phyloP scores from a whole-genome alignment of 2,888 invertebrate species.

The Eristalis pertinax region DNA sequence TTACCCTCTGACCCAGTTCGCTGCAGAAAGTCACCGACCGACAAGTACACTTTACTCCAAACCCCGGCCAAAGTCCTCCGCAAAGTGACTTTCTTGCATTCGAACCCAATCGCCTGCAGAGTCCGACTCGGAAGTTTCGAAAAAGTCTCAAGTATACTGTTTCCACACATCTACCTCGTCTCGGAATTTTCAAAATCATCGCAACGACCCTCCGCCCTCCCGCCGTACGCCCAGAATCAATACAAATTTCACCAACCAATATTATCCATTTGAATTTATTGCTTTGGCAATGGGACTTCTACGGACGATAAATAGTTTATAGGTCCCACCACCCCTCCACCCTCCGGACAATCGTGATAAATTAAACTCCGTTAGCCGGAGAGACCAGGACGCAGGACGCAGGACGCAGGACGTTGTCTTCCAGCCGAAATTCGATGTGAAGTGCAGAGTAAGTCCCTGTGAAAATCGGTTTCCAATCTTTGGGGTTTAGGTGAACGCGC shows the following conservation, averaged over 20 bases:
- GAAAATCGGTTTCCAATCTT: conserved; percentile 37
- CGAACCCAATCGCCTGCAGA: background rate
- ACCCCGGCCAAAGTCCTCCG: background rate
- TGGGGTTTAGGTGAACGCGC: conserved; percentile 21
- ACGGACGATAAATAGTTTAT: conserved; percentile 69
- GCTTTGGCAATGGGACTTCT: conserved; percentile 67
- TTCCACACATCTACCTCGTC: background rate
- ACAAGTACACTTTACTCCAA: background rate
- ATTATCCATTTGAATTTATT: conserved; percentile 67
- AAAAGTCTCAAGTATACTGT: background rate
- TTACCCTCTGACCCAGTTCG: background rate
- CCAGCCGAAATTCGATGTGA: conserved; percentile 10
- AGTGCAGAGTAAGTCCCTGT: conserved; percentile 7
- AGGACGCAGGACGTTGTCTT: background rate
- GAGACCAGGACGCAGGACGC: background rate
- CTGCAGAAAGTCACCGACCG: background rate
- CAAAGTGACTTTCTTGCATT: background rate
- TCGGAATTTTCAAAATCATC: background rate
- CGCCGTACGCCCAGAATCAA: conserved; percentile 32
- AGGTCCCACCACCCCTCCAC: conserved; percentile 57
- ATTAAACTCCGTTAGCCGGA: conserved; percentile 64
- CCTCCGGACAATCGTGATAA: conserved; percentile 66
- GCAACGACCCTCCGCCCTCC: background rate
- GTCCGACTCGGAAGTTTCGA: background rate
- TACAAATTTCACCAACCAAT: conserved; percentile 68